Evolutionary conservation across 1,140 invertebrate species (phyloP).

Genomic region (Heterodera carotae): DNA sequence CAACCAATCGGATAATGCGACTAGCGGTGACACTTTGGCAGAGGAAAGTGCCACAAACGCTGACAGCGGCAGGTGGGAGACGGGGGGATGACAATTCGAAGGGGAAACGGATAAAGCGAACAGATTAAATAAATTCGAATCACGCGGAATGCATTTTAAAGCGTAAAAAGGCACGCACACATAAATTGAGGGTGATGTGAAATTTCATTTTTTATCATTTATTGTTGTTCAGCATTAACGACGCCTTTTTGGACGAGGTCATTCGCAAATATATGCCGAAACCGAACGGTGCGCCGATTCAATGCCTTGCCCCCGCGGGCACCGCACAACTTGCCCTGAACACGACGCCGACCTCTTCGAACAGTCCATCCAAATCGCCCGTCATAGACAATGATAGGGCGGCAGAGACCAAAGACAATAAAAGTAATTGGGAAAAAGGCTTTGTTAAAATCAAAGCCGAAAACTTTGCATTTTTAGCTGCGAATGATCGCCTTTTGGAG

Average conservation of each 20-base stretch:
- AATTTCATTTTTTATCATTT: too few relatives aligned
- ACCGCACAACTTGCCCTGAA: slow-evolving; percentile 4
- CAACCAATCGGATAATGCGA: background rate
- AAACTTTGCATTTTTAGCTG: slow-evolving; percentile 25
- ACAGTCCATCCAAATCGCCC: slow-evolving; percentile 19
- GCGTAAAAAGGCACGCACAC: too few relatives aligned
- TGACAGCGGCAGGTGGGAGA: background rate
- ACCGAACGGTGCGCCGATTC: slow-evolving; percentile 1
- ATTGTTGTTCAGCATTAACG: background rate
- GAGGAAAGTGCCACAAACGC: background rate
- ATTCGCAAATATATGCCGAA: slow-evolving; percentile 29
- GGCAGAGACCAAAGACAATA: background rate
- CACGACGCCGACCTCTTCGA: slow-evolving; percentile 25
- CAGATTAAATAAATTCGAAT: too few relatives aligned
- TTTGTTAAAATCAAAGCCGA: background rate
- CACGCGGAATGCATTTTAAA: too few relatives aligned
- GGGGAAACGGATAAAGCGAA: too few relatives aligned
- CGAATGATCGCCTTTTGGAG: slow-evolving; percentile 17
- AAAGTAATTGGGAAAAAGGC: background rate
- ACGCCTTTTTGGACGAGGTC: slow-evolving; percentile 12
- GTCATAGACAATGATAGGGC: background rate
- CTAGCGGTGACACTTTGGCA: background rate
- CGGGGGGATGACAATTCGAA: too few relatives aligned
- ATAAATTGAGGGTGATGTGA: too few relatives aligned
- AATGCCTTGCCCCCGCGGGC: background rate